phyloP scores from a whole-genome alignment of 2,888 invertebrate species.

The Stenurella melanura region DNA sequence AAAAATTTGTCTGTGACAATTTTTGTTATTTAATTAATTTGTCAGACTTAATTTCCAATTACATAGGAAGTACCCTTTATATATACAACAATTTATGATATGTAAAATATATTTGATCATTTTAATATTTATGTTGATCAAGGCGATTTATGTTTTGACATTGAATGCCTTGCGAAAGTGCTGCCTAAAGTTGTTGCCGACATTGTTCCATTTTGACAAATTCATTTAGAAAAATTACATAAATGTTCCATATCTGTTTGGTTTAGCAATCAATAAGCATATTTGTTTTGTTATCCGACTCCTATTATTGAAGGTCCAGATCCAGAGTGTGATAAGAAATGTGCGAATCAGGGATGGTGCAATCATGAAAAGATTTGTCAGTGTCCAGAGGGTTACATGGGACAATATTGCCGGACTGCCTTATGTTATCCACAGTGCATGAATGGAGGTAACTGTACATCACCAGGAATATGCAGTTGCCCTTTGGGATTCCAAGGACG shows the following conservation, averaged over 20 bases:
- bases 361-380: conserved; percentile 90
- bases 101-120: too few relatives aligned
- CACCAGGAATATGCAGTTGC: conserved; percentile 91
- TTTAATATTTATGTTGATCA: too few relatives aligned
- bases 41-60: too few relatives aligned
- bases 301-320: conserved; percentile 80
- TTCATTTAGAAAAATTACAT: background rate
- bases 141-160: too few relatives aligned
- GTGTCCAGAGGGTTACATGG: conserved; percentile 93
- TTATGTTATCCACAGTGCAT: conserved; percentile 94
- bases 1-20: too few relatives aligned
- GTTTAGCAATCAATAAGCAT: conserved; percentile 22
- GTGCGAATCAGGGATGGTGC: conserved; percentile 90
- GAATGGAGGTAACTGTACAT: conserved; percentile 94
- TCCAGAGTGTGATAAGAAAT: conserved; percentile 91
- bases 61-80: too few relatives aligned
- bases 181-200: too few relatives aligned
- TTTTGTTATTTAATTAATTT: too few relatives aligned
- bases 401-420: conserved; percentile 91
- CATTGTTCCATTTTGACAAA: background rate
- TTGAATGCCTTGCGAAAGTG: too few relatives aligned
- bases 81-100: too few relatives aligned
- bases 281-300: conserved; percentile 38
- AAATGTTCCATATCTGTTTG: conserved; percentile 10
- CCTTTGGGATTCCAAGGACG: conserved; percentile 93